Conservation (phyloP, 2,888 invertebrate genomes). For the Cerastoderma edule region DNA sequence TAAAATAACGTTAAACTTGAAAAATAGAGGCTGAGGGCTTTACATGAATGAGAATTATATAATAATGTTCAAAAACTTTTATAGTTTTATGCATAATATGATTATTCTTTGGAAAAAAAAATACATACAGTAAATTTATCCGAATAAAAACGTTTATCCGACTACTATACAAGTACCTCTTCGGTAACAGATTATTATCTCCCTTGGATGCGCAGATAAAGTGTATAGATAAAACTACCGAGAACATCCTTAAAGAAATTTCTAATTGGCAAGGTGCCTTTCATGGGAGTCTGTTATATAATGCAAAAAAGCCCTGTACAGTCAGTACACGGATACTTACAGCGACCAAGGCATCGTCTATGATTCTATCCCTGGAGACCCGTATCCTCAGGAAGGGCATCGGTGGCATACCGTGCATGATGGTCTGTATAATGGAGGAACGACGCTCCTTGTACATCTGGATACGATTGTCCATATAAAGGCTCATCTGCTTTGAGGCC, state of each 20-base stretch:
- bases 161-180: too few relatives aligned
- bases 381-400: slow-evolving; percentile 88
- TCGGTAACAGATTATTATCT: too few relatives aligned
- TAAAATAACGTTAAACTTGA: too few relatives aligned
- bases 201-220: too few relatives aligned
- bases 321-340: slow-evolving; percentile 84
- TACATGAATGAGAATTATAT: too few relatives aligned
- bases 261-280: background rate
- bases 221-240: too few relatives aligned
- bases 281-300: background rate
- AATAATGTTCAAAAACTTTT: too few relatives aligned
- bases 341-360: slow-evolving; percentile 96
- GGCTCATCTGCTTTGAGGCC: slow-evolving; percentile 94
- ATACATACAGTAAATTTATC: too few relatives aligned
- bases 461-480: slow-evolving; percentile 97
- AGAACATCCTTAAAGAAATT: background rate
- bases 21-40: too few relatives aligned
- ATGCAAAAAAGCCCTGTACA: background rate
- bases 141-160: too few relatives aligned
- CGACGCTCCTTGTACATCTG: slow-evolving; percentile 97
- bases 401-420: slow-evolving; percentile 89
- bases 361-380: slow-evolving; percentile 91
- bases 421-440: slow-evolving; percentile 90
- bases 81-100: too few relatives aligned
- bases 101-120: too few relatives aligned